Base-by-base conservation (phyloP, 2,888 invertebrate species). In the Cotesia congregata region DNA sequence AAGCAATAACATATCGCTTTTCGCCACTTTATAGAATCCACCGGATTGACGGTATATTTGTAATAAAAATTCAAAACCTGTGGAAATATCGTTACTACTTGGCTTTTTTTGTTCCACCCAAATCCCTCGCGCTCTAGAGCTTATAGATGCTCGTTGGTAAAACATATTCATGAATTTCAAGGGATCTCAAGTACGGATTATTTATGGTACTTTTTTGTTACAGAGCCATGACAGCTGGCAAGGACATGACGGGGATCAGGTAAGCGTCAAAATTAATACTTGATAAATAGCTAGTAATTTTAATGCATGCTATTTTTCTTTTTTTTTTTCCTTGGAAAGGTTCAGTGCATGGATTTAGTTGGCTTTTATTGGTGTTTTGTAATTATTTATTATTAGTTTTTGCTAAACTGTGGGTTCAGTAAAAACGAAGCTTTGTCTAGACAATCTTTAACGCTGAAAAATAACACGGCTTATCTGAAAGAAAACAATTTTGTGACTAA, bases 211-310 rank as follows among this genome's bases (percentile, higher is more conserved):
- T 65, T 65, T 65, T 89, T 84, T 90, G 82, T 92, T 92, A 62
- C 91, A 92, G 92, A 92, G 91, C 83, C 92, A 91, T 83, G 92
- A 92, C 89, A 92, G 92, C 87, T 92, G 92, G 92, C 92, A 92
- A 85, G 92, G 91, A 79, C 91, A 92, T 83, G 92, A 92, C 85
- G 91, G 91, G 84, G 92, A 92, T 87, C 92, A 92, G 91, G 92
- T 92, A 86, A 90, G 91, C 70, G 67, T 20, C 12, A 68, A 40
- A 17, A 12, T 7, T 61, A n/a, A 15, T 61, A 72, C 38, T 30
- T 61, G 6, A 9, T 61, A 12, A 30, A 67, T 17, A 17, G 20
- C 12, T n/a, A 38, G 30, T 38, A 20, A 12, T 67, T 67, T 5
- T 67, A 38, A 12, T 38, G 38, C 30, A 67, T 67, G 7, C 30